Conservation (phyloP, 92 coral and sea anemone genomes). For the Palythoa heliodiscus region DNA sequence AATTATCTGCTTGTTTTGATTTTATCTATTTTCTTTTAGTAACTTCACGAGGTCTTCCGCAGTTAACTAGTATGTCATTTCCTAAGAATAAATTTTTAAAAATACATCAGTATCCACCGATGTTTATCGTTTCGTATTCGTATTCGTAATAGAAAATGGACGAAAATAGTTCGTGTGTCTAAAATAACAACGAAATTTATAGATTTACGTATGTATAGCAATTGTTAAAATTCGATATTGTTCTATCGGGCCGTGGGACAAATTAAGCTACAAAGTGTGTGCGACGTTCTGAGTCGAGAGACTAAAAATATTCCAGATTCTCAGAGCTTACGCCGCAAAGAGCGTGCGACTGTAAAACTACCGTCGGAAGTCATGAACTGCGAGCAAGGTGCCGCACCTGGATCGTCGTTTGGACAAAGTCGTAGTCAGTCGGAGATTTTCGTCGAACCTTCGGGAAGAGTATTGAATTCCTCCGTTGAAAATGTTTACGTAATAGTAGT, state of each 20-base stretch:
- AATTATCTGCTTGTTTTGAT: too few relatives aligned
- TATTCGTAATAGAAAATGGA: neutral
- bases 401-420: neutral
- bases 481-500: neutral
- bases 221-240: neutral
- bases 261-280: neutral
- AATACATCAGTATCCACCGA: neutral
- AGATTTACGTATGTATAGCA: neutral
- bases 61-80: too few relatives aligned
- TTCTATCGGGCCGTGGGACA: neutral
- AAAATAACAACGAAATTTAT: neutral
- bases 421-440: constrained; percentile 4
- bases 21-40: too few relatives aligned
- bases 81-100: neutral
- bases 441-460: constrained; percentile 18
- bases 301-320: constrained; percentile 1
- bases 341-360: neutral
- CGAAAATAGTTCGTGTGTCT: neutral
- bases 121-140: neutral
- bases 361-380: neutral
- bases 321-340: neutral
- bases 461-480: neutral
- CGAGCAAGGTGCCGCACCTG: neutral
- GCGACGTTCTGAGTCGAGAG: too few relatives aligned
- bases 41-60: too few relatives aligned